These are phyloP conservation scores for Ginglymostoma cirratum DNA, from an alignment of 2,113 vertebrate species.

Conservation along the genomic window DNA sequence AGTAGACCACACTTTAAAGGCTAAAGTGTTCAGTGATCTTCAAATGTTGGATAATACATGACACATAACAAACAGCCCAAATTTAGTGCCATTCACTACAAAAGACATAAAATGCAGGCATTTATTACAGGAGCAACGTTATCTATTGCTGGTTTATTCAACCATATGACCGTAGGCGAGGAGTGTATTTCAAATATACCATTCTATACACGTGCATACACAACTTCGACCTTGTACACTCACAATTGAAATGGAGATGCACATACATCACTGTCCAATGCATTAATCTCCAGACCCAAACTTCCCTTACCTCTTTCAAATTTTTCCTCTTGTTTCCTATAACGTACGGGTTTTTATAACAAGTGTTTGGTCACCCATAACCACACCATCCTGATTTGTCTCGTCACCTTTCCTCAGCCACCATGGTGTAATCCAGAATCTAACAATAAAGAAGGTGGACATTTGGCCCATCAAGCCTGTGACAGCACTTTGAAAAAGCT, in stretches of 20 bases:
- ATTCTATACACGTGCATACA: neutral
- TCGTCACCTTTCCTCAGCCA: neutral
- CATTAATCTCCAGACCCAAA: neutral
- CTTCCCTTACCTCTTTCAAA: neutral
- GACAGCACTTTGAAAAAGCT: neutral
- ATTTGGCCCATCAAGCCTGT: neutral
- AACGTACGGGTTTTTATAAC: neutral
- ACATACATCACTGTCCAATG: neutral
- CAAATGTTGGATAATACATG: neutral
- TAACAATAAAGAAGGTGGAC: neutral
- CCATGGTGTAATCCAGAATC: neutral
- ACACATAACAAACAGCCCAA: neutral
- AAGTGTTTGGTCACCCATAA: neutral
- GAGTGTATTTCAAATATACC: neutral
- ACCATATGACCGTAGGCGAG: neutral
- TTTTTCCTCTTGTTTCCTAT: neutral
- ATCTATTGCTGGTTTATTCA: neutral
- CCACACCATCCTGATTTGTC: neutral
- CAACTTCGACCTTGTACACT: neutral
- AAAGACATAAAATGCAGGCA: neutral
- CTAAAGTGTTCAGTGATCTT: neutral
- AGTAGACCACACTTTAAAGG: neutral
- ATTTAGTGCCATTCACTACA: neutral
- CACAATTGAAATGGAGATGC: neutral
- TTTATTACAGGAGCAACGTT: neutral